Conservation (phyloP, 2,888 invertebrate genomes). For the Meiosimyza decipiens region DNA sequence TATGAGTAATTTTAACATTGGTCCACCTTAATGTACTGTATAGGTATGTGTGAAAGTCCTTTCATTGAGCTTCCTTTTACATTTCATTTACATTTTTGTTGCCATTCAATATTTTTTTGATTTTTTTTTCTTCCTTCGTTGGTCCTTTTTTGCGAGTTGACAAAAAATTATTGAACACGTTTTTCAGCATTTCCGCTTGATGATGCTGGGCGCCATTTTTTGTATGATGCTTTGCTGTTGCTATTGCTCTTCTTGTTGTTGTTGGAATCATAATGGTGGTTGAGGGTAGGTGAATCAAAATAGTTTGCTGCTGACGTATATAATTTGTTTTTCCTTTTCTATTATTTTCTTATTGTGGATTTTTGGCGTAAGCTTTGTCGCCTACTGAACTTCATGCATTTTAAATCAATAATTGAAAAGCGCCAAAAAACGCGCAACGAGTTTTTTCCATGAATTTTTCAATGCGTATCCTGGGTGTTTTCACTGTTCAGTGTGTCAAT, state of each 20-base stretch:
- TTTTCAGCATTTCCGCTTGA: constrained; percentile 34
- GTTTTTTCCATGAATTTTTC: not conserved
- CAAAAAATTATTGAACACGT: constrained; percentile 58
- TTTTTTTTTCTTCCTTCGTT: not conserved
- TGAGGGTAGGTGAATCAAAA: too few species aligned
- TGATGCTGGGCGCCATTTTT: constrained; percentile 1
- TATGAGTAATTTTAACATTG: too few species aligned
- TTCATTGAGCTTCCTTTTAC: too few species aligned
- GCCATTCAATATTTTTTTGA: not conserved
- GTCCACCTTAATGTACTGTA: too few species aligned
- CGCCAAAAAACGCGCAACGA: constrained; percentile 18
- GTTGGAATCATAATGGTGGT: not conserved
- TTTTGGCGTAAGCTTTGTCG: not conserved
- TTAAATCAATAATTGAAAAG: constrained; percentile 22
- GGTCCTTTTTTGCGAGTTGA: not conserved
- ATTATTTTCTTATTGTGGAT: constrained; percentile 6
- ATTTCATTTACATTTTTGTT: too few species aligned
- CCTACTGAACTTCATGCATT: constrained; percentile 12
- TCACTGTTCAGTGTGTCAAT: not conserved
- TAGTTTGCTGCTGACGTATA: not conserved
- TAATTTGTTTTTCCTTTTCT: not conserved
- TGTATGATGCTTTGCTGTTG: not conserved
- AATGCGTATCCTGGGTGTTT: not conserved
- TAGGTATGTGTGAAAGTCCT: too few species aligned
- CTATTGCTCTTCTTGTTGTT: not conserved